Percentiles rank a stretch among this genome's conserved stretches.
Conservation (phyloP, 2,797 vertebrate species). For the Acomys russatus region DNA sequence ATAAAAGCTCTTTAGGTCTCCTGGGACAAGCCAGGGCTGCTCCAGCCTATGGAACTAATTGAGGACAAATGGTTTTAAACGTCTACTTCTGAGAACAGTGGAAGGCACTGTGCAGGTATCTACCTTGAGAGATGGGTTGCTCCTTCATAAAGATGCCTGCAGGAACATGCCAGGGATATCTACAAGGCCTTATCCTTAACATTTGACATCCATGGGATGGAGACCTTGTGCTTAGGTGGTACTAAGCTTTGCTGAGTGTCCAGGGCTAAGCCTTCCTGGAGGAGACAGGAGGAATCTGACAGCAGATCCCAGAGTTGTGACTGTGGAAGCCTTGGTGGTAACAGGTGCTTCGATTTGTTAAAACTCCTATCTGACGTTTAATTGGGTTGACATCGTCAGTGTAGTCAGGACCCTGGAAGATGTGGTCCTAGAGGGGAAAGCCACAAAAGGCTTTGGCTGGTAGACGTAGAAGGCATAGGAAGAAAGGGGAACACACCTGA, state of each 20-base stretch:
- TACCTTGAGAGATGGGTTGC: not conserved
- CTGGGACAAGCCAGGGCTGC: not conserved
- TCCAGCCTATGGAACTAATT: not conserved
- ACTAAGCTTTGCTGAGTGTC: not conserved
- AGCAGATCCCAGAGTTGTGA: not conserved
- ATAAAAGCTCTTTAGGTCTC: not conserved
- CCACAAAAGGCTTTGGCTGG: not conserved
- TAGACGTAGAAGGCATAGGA: not conserved
- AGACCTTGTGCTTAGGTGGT: not conserved
- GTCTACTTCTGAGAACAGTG: not conserved
- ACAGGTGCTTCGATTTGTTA: not conserved
- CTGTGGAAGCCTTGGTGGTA: not conserved
- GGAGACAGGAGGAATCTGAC: rapidly evolving
- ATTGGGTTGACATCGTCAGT: not conserved
- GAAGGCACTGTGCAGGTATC: not conserved
- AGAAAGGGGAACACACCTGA: conserved; percentile 66
- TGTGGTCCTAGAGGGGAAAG: not conserved
- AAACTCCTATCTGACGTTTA: not conserved
- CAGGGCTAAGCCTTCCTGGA: not conserved
- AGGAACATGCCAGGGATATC: not conserved
- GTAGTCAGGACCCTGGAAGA: not conserved
- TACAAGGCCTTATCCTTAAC: not conserved
- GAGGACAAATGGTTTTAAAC: not conserved
- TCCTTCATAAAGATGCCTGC: not conserved
- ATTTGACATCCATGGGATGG: not conserved